Conservation (phyloP, 2,797 vertebrate species). For the Chelidonichthys spinosus region DNA sequence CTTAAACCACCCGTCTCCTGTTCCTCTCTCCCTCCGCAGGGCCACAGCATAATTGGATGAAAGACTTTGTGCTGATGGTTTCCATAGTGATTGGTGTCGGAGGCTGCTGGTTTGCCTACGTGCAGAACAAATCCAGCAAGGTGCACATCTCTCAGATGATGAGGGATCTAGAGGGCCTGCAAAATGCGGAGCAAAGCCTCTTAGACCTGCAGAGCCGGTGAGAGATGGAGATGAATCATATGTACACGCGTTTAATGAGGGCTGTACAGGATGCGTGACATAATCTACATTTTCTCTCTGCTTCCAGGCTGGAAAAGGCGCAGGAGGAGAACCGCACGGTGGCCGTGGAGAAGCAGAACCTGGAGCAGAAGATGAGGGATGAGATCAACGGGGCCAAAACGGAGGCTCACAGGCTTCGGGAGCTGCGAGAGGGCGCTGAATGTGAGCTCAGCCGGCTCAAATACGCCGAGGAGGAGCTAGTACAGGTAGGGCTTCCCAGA, state of each 20-base stretch:
- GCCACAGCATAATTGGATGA: conserved; percentile 96
- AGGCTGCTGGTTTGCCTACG: conserved; percentile 98
- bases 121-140: conserved; percentile 96
- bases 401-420: conserved; percentile 92
- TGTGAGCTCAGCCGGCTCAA: conserved; percentile 96
- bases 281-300: not conserved
- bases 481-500: conserved; percentile 86
- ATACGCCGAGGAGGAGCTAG: conserved; percentile 96
- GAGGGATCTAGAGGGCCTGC: conserved; percentile 97
- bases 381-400: conserved; percentile 96
- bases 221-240: conserved; percentile 8
- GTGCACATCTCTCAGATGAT: conserved; percentile 98
- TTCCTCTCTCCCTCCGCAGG: conserved; percentile 61
- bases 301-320: conserved; percentile 93
- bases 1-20: not conserved
- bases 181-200: conserved; percentile 94
- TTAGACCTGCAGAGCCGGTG: conserved; percentile 95
- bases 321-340: conserved; percentile 98
- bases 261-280: not conserved
- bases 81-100: conserved; percentile 98
- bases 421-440: conserved; percentile 94
- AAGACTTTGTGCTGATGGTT: conserved; percentile 95
- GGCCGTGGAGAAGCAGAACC: conserved; percentile 97
- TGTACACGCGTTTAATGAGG: not conserved
- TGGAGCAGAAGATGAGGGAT: conserved; percentile 97